Evolutionary conservation across 2,888 invertebrate species (phyloP).

Genomic region (Agapostemon virescens): DNA sequence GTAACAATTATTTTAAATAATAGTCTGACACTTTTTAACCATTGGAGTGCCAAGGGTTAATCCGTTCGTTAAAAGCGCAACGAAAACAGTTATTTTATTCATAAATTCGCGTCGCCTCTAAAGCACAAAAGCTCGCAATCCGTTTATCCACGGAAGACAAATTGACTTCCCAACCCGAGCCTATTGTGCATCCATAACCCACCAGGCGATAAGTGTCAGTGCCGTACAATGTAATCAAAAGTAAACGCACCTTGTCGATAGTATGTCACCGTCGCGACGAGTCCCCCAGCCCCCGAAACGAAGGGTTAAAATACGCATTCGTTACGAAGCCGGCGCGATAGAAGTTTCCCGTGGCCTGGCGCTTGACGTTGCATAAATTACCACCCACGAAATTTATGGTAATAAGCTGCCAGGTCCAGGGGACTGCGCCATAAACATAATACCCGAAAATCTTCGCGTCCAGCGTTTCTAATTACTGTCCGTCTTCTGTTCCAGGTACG

Average conservation of each 20-base stretch:
- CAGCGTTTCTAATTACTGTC: slow-evolving; percentile 51
- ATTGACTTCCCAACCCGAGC: background rate
- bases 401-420: slow-evolving; percentile 43
- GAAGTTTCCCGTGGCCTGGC: slow-evolving; percentile 20
- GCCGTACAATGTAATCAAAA: background rate
- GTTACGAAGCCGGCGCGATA: background rate
- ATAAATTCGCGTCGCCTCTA: background rate
- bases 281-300: background rate
- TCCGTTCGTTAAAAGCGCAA: background rate
- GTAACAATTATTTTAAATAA: too few relatives aligned
- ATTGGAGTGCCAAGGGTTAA: too few relatives aligned
- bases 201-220: background rate
- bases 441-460: slow-evolving; percentile 36
- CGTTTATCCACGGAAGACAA: background rate
- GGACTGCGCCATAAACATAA: slow-evolving; percentile 38
- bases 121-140: background rate
- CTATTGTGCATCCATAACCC: background rate
- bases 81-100: background rate
- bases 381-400: slow-evolving; percentile 55
- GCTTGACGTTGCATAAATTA: slow-evolving; percentile 44
- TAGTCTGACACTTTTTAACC: too few relatives aligned
- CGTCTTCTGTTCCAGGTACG: slow-evolving; percentile 76
- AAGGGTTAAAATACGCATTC: slow-evolving; percentile 31
- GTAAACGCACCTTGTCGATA: background rate
- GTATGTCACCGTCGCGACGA: slow-evolving; percentile 12